phyloP scores from a whole-genome alignment of 2,113 vertebrate genomes.

The Hemiscyllium ocellatum region DNA sequence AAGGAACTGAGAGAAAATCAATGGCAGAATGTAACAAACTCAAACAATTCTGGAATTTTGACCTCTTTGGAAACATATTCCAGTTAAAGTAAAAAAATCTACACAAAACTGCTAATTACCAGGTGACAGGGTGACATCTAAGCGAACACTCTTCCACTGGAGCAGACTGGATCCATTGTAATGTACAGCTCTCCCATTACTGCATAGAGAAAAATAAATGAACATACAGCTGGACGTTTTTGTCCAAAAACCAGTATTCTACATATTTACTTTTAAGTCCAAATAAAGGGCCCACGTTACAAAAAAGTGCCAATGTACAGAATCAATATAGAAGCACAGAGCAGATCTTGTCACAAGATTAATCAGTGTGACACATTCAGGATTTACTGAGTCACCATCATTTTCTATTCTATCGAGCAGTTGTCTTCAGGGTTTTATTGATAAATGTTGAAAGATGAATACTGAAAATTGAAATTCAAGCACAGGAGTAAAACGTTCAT shows the following conservation, averaged over 20 bases:
- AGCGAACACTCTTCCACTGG: conserved; percentile 94
- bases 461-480: background rate
- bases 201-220: conserved; percentile 47
- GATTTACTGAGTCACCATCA: background rate
- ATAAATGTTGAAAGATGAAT: background rate
- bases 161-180: conserved; percentile 96
- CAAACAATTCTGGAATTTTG: background rate
- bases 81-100: background rate
- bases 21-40: no score
- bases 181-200: conserved; percentile 92
- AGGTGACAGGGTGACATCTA: conserved; percentile 88
- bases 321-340: background rate
- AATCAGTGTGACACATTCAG: background rate
- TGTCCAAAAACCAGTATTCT: background rate
- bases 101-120: conserved; percentile 61
- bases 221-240: background rate
- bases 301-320: background rate
- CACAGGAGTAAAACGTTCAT: background rate
- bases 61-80: background rate
- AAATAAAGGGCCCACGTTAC: background rate
- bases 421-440: background rate
- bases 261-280: background rate
- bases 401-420: background rate
- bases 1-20: background rate
- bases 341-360: background rate